A percentile compares a stretch with the other conserved stretches of the same genome.
These are phyloP conservation scores for Gallinago undulata DNA, from an alignment of 2,113 vertebrate species.

Conservation along the genomic window DNA sequence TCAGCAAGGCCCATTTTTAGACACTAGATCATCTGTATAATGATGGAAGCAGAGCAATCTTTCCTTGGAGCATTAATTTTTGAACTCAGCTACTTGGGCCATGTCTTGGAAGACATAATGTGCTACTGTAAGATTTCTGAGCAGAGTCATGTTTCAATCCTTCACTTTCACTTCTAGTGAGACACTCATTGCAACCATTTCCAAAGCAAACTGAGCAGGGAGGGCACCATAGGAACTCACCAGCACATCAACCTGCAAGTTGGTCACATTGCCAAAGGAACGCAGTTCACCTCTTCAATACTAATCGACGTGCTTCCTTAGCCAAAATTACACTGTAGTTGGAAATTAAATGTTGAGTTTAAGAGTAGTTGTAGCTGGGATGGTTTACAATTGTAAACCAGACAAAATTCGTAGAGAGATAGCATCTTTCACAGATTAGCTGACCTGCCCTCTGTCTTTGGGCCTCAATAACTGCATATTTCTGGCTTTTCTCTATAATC, in stretches of 20 bases:
- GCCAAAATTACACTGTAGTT: neutral
- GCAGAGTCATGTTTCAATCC: neutral
- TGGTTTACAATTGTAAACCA: neutral
- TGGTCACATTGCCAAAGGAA: neutral
- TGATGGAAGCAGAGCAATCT: neutral
- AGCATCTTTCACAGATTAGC: neutral
- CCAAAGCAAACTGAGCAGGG: neutral
- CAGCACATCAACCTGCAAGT: neutral
- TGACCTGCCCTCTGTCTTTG: neutral
- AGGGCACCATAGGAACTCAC: neutral
- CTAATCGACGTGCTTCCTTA: neutral
- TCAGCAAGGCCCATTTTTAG: neutral
- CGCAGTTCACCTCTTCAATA: neutral
- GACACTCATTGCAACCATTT: neutral
- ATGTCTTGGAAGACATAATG: neutral
- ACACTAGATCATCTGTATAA: neutral
- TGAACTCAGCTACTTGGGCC: neutral
- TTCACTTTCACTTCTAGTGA: neutral
- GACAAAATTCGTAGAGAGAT: neutral
- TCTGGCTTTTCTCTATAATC: neutral
- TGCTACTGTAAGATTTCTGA: neutral
- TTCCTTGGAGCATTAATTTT: neutral
- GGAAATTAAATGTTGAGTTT: neutral
- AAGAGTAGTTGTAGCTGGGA: neutral
- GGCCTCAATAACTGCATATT: neutral